These are phyloP conservation scores for Genyomyrus donnyi DNA, from an alignment of 2,113 vertebrate genomes.

Conservation along the genomic window DNA sequence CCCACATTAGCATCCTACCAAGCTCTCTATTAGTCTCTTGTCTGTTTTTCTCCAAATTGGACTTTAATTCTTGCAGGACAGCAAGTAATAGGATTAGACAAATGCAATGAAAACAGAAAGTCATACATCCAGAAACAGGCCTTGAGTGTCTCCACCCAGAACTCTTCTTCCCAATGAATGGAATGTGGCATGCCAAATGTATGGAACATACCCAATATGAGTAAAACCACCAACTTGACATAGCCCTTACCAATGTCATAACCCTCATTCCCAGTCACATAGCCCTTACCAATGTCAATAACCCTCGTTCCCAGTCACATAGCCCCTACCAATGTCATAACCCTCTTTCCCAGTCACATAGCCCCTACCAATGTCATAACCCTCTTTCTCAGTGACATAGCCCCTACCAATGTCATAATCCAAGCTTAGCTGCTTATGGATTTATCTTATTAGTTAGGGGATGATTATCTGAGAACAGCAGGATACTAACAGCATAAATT, in stretches of 20 bases:
- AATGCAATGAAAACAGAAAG: conserved; percentile 9
- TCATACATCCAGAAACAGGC: neutral
- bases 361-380: conserved; percentile 43
- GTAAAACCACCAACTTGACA: neutral
- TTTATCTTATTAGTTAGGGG: conserved; percentile 40
- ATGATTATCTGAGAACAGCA: conserved; percentile 43
- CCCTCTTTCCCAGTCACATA: no score
- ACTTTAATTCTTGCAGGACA: conserved; percentile 36
- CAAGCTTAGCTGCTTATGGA: conserved; percentile 48
- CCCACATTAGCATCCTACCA: conserved; percentile 26
- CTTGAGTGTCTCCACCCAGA: neutral
- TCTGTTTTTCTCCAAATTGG: conserved; percentile 37
- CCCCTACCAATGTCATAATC: conserved; percentile 47
- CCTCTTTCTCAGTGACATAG: no score
- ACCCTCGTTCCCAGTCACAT: no score
- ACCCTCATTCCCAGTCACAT: no score
- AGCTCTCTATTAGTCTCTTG: conserved; percentile 39
- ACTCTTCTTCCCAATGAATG: neutral
- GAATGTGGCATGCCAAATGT: neutral
- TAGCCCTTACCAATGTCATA: neutral
- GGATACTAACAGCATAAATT: neutral
- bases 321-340: no score
- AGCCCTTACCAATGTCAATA: conserved; percentile 12
- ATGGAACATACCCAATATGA: neutral
- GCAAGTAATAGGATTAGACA: conserved; percentile 3